Conservation (phyloP, 2,113 vertebrate genomes). For the Boleophthalmus pectinirostris region DNA sequence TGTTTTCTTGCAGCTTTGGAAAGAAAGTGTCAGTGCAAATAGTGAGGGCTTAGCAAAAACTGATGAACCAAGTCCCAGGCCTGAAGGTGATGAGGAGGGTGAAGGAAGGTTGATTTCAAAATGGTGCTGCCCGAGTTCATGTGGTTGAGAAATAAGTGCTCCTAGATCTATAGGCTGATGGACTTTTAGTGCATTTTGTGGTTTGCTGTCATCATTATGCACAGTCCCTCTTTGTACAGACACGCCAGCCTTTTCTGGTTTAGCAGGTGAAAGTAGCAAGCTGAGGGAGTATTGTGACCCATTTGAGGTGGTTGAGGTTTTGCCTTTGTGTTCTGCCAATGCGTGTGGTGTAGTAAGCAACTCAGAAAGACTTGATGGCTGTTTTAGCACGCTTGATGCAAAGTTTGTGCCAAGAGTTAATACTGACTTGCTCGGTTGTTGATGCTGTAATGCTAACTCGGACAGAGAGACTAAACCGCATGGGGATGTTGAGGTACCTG, state of each 20-base stretch:
- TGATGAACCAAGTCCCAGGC: slow-evolving; percentile 56
- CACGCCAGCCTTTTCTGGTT: slow-evolving; percentile 35
- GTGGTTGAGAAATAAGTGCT: slow-evolving; percentile 75
- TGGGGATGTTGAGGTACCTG: neutral
- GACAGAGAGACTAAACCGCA: slow-evolving; percentile 33
- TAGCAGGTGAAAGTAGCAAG: slow-evolving; percentile 47
- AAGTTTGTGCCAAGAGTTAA: slow-evolving; percentile 25
- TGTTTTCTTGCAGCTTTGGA: slow-evolving; percentile 72
- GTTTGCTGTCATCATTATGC: slow-evolving; percentile 63
- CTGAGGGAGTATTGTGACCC: slow-evolving; percentile 50
- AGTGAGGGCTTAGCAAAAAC: slow-evolving; percentile 86
- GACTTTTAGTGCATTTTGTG: slow-evolving; percentile 9
- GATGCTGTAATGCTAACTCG: slow-evolving; percentile 65
- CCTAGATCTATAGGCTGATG: slow-evolving; percentile 81
- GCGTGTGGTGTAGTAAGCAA: slow-evolving; percentile 48
- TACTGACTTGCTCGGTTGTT: slow-evolving; percentile 62
- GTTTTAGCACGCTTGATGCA: slow-evolving; percentile 28
- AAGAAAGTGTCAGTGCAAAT: slow-evolving; percentile 88
- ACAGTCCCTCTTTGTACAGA: slow-evolving; percentile 40
- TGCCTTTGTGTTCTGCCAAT: slow-evolving; percentile 41
- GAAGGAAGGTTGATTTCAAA: slow-evolving; percentile 14
- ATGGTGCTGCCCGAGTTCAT: slow-evolving; percentile 20
- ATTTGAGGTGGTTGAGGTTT: slow-evolving; percentile 64
- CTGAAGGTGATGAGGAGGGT: neutral
- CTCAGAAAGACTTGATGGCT: slow-evolving; percentile 49